Evolutionary conservation across 2,797 vertebrate genomes (phyloP), one percentile per base, ranked within the genome.

Genomic region (Pangasius krempfi): DNA sequence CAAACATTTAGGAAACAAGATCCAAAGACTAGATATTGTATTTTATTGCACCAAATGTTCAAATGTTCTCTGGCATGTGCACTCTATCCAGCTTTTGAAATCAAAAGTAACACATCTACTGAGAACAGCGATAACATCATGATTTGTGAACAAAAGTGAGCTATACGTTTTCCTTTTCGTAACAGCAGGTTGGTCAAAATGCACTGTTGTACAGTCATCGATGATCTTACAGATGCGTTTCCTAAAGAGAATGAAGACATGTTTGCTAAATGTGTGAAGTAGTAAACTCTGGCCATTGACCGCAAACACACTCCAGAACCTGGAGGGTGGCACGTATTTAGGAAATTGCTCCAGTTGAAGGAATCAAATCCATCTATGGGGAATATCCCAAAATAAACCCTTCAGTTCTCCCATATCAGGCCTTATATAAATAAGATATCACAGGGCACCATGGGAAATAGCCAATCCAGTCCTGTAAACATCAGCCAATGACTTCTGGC

Each of bases 361-460:
- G 94, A 95, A 96, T 95, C 91, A 91, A 95, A 96, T 94, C 95
- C 95, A 95, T 96, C 96, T 96, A 93, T 94, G 95, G 96, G 96
- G 96, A 96, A 96, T 95, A 96, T 94, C 95, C 95, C 89, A 96
- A 96, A 97, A 97, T 97, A 97, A 96, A 96, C 95, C 94, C 93
- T 94, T 95, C 94, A 95, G 95, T 96, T 96, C 96, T 96, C 95
- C 95, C 96, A 95, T 96, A 96, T 96, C 95, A 88, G 92, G 94
- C 93, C 94, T 96, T 96, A 95, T 96, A 96, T 96, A 96, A 97
- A 96, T 96, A 96, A 96, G 96, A 96, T 96, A 96, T 96, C 94
- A 94, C 94, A 95, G 94, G 94, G 95, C 95, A 94, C 93, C 95
- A 95, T 96, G 96, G 96, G 96, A 96, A 96, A 96, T 95, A 95